These are phyloP conservation scores for Listronotus bonariensis DNA, from an alignment of 1,140 invertebrate species.

Conservation along the genomic window DNA sequence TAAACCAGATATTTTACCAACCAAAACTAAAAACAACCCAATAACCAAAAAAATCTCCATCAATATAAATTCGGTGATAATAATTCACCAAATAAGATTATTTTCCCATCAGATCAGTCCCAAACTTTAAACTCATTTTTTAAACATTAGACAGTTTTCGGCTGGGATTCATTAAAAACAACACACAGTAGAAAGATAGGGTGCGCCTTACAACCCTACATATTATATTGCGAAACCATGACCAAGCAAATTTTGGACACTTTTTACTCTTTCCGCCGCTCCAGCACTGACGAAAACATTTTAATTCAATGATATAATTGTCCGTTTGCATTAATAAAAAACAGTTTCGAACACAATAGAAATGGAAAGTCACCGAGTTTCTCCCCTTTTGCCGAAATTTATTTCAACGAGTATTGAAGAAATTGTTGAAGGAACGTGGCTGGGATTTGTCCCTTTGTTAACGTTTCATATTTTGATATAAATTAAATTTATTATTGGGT, in stretches of 20 bases:
- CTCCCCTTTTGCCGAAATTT: slow-evolving; percentile 9
- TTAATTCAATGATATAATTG: slow-evolving; percentile 54
- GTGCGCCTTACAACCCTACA: slow-evolving; percentile 33
- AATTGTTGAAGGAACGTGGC: slow-evolving; percentile 26
- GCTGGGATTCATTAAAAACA: slow-evolving; percentile 44
- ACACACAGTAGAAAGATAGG: slow-evolving; percentile 28
- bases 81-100: too few species aligned
- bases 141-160: slow-evolving; percentile 47
- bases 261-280: slow-evolving; percentile 45
- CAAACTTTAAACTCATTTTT: slow-evolving; percentile 42
- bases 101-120: too few species aligned
- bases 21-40: too few species aligned
- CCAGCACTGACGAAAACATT: slow-evolving; percentile 42
- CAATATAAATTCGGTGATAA: too few species aligned
- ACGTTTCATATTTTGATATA: slow-evolving; percentile 27
- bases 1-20: too few species aligned
- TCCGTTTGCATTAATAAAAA: slow-evolving; percentile 51
- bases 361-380: slow-evolving; percentile 43
- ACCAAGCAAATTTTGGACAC: slow-evolving; percentile 45
- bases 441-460: slow-evolving; percentile 29
- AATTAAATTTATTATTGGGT: slow-evolving; percentile 31
- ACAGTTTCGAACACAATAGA: slow-evolving; percentile 45
- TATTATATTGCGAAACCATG: slow-evolving; percentile 50
- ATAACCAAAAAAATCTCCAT: too few species aligned
- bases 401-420: slow-evolving; percentile 5